These are phyloP conservation scores for Plotosus lineatus DNA, from an alignment of 2,113 vertebrate species.

Conservation along the genomic window DNA sequence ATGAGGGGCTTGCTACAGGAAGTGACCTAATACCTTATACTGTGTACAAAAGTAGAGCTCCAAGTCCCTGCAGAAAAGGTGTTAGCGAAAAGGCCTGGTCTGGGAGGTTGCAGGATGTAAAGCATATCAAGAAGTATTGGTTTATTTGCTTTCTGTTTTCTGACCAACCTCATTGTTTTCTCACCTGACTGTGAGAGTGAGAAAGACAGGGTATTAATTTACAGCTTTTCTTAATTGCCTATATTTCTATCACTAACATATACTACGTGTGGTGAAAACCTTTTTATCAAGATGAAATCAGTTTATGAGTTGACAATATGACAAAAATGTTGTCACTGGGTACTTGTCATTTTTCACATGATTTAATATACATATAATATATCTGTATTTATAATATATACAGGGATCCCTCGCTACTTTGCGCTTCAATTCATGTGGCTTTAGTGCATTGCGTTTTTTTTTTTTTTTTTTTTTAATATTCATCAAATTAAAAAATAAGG, in stretches of 20 bases:
- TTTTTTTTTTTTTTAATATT: too few relatives aligned
- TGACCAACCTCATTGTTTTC: too few relatives aligned
- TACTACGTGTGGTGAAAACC: background rate
- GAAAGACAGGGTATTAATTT: background rate
- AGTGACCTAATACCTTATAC: conserved; percentile 49
- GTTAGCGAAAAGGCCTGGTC: background rate
- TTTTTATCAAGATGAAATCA: background rate
- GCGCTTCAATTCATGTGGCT: too few relatives aligned
- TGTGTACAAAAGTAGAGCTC: background rate
- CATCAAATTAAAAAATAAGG: too few relatives aligned
- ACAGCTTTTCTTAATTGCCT: background rate
- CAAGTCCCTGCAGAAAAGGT: conserved; percentile 8
- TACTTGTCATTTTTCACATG: background rate
- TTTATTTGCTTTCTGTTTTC: background rate
- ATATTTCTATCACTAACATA: background rate
- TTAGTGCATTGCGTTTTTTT: too few relatives aligned
- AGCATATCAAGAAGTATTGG: background rate
- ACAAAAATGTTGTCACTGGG: background rate
- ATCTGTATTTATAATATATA: background rate
- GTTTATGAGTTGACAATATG: background rate
- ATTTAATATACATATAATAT: background rate
- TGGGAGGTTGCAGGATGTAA: background rate
- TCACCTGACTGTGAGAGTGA: background rate
- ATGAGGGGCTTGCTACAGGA: conserved; percentile 37
- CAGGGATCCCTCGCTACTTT: too few relatives aligned